Evolutionary conservation across 2,113 vertebrate species (phyloP).

Genomic region (Edolisoma coerulescens): DNA sequence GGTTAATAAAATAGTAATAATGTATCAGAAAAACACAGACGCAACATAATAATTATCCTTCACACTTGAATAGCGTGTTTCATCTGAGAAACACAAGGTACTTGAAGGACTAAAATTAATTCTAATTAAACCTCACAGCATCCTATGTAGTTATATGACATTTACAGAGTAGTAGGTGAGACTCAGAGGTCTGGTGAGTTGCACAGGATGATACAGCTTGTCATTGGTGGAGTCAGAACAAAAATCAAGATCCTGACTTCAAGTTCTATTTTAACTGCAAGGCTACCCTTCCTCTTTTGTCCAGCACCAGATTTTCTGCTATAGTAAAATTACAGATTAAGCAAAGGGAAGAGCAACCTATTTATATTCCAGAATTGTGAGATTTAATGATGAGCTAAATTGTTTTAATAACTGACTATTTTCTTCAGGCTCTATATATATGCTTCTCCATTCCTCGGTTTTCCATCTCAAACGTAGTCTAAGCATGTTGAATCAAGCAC

Average conservation of each 20-base stretch:
- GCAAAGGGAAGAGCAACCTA: conserved; percentile 3
- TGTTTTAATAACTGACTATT: conserved; percentile 57
- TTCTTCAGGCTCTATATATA: conserved; percentile 41
- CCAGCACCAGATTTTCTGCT: background rate
- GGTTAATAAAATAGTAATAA: conserved; percentile 52
- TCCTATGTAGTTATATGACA: background rate
- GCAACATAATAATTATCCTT: conserved; percentile 46
- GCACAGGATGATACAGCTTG: background rate
- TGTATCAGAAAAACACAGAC: conserved; percentile 44
- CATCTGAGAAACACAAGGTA: conserved; percentile 29
- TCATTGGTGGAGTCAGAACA: background rate
- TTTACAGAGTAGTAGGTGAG: background rate
- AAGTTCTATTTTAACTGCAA: background rate
- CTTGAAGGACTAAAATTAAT: conserved; percentile 60
- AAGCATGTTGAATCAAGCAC: conserved; percentile 52
- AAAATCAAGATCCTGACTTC: background rate
- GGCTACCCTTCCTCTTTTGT: background rate
- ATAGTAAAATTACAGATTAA: background rate
- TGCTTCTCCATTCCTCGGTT: background rate
- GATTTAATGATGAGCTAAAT: conserved; percentile 52
- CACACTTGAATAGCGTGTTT: conserved; percentile 41
- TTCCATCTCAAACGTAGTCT: background rate
- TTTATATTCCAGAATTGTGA: conserved; percentile 29
- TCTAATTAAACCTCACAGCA: conserved; percentile 51
- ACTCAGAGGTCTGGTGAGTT: background rate